Evolutionary conservation across 1,140 invertebrate species (phyloP).

Genomic region (Drosophila tropicalis): DNA sequence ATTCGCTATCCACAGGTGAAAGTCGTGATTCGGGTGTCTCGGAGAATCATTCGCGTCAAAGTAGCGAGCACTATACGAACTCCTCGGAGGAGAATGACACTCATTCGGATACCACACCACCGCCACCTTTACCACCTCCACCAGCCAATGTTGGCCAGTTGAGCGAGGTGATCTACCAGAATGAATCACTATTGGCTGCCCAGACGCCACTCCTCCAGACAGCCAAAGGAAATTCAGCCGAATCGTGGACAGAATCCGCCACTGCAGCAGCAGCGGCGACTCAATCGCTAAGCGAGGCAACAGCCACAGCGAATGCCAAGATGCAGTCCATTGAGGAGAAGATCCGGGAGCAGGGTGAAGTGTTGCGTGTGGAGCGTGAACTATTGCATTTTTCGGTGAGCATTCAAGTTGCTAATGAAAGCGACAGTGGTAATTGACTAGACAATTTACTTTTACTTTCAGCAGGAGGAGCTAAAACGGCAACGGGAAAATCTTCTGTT

Average conservation of each 20-base stretch:
- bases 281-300: constrained; percentile 85
- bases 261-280: constrained; percentile 89
- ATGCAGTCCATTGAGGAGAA: constrained; percentile 85
- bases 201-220: constrained; percentile 76
- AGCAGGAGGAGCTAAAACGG: constrained; percentile 90
- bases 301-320: constrained; percentile 78
- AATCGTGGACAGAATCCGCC: constrained; percentile 84
- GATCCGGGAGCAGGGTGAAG: constrained; percentile 87
- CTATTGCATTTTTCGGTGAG: constrained; percentile 85
- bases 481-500: constrained; percentile 88
- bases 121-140: constrained; percentile 54
- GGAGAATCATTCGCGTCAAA: constrained; percentile 90
- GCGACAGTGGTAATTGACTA: not conserved
- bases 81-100: constrained; percentile 82
- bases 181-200: constrained; percentile 59
- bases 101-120: constrained; percentile 69
- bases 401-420: not conserved
- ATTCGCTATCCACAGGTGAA: constrained; percentile 80
- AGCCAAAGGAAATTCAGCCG: constrained; percentile 76
- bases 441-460: constrained; percentile 75
- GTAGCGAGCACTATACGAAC: constrained; percentile 86
- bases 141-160: constrained; percentile 39
- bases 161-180: constrained; percentile 86
- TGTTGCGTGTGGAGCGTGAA: constrained; percentile 90
- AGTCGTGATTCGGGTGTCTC: constrained; percentile 91